Evolutionary conservation across 2,797 vertebrate species (phyloP).

Genomic region (Pangasius larnaudii): DNA sequence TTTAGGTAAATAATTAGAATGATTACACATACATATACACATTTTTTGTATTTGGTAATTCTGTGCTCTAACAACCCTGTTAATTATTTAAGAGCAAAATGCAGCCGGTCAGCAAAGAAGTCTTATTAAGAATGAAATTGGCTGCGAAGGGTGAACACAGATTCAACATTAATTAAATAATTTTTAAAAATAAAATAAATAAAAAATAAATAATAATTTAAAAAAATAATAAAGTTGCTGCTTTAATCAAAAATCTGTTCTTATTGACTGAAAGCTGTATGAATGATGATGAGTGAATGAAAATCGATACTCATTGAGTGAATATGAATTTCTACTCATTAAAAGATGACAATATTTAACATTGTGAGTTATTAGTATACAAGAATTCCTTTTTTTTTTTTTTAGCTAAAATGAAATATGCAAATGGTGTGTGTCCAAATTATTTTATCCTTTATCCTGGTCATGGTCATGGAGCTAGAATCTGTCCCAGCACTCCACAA

Average conservation of each 20-base stretch:
- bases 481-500: background rate
- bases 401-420: background rate
- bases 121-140: too few species aligned
- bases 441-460: background rate
- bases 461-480: background rate
- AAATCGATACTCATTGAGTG: background rate
- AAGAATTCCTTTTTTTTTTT: background rate
- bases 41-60: too few species aligned
- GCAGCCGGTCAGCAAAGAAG: too few species aligned
- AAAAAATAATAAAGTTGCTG: too few species aligned
- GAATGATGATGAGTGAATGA: background rate
- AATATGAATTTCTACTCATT: background rate
- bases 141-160: too few species aligned
- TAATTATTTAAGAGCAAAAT: too few species aligned
- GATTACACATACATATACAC: too few species aligned
- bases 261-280: background rate
- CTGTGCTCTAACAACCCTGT: too few species aligned
- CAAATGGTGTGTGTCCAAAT: background rate
- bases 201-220: too few species aligned
- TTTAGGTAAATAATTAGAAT: background rate
- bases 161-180: too few species aligned
- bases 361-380: background rate
- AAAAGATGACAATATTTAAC: background rate
- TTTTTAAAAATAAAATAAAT: too few species aligned
- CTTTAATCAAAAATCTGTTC: background rate